Percentiles rank a stretch among this genome's conserved stretches.
These are phyloP conservation scores for Chanos chanos DNA, from an alignment of 2,797 vertebrate genomes.

Conservation along the genomic window DNA sequence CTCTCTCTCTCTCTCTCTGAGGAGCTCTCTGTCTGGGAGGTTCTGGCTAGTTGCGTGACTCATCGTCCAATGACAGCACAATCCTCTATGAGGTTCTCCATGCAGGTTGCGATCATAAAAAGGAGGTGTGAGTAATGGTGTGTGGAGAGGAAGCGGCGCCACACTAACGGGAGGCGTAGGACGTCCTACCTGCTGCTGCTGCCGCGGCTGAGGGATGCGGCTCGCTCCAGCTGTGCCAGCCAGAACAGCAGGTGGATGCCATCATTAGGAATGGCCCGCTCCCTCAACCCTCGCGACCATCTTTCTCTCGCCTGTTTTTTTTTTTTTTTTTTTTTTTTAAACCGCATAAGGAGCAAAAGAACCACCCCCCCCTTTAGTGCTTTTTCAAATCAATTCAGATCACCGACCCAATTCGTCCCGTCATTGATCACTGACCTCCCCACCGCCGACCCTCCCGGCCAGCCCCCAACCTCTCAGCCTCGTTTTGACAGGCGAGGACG, in stretches of 20 bases:
- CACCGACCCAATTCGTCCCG: no score
- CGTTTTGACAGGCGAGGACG: no score
- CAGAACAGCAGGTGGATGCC: constrained; percentile 99
- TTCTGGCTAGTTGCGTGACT: neutral
- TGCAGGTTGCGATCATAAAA: neutral
- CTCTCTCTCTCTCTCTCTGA: neutral
- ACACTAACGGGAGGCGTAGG: constrained; percentile 21
- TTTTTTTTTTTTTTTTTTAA: neutral
- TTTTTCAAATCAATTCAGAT: no score
- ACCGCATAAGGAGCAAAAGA: constrained; percentile 60
- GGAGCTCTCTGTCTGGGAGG: no score
- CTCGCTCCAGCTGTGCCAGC: constrained; percentile 96
- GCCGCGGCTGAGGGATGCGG: constrained; percentile 88
- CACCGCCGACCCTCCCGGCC: no score
- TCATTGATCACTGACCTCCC: no score
- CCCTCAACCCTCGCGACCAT: no score
- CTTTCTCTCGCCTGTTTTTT: no score
- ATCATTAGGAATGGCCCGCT: constrained; percentile 94
- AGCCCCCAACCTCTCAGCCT: no score
- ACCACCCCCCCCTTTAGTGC: no score
- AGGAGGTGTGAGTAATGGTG: constrained; percentile 41
- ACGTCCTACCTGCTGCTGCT: constrained; percentile 69
- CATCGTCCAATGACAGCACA: no score
- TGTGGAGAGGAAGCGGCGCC: constrained; percentile 46
- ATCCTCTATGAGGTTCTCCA: no score